These are phyloP conservation scores for Macrobrachium nipponense DNA, from an alignment of 1,140 invertebrate genomes.

Conservation along the genomic window DNA sequence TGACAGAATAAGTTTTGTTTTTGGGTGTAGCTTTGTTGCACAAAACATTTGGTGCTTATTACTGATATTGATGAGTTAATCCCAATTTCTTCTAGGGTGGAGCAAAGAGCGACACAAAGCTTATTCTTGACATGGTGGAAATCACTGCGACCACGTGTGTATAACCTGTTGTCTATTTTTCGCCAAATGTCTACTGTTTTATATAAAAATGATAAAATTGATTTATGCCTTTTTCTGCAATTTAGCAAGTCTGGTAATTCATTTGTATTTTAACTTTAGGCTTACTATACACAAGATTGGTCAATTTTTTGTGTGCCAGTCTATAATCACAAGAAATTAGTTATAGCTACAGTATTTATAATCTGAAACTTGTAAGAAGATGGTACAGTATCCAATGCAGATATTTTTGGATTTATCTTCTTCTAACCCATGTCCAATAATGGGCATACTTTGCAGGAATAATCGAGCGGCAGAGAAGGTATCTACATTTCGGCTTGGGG, in stretches of 20 bases:
- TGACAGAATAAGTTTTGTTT: background rate
- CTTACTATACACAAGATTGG: conserved; percentile 42
- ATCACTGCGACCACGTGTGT: conserved; percentile 65
- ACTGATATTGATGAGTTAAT: conserved; percentile 63
- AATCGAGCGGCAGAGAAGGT: conserved; percentile 55
- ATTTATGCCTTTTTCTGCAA: conserved; percentile 20
- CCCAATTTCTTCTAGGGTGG: conserved; percentile 65
- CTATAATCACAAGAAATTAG: conserved; percentile 48
- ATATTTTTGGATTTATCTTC: conserved; percentile 46
- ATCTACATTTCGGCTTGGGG: conserved; percentile 38
- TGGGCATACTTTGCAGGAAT: conserved; percentile 63
- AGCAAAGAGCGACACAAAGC: conserved; percentile 64
- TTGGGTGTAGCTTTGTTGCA: conserved; percentile 46
- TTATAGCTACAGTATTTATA: conserved; percentile 16
- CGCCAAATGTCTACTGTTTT: conserved; percentile 52
- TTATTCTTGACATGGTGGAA: conserved; percentile 64
- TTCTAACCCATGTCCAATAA: conserved; percentile 57
- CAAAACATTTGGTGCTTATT: conserved; percentile 34
- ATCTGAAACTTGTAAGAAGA: conserved; percentile 51
- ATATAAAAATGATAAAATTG: conserved; percentile 3
- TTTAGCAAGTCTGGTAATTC: conserved; percentile 48
- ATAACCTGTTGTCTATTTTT: conserved; percentile 64
- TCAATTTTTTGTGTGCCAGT: conserved; percentile 46
- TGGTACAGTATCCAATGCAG: conserved; percentile 52
- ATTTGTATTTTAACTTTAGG: conserved; percentile 42